These are phyloP conservation scores for Heterotilapia buettikoferi DNA, from an alignment of 2,113 vertebrate species.

Conservation along the genomic window DNA sequence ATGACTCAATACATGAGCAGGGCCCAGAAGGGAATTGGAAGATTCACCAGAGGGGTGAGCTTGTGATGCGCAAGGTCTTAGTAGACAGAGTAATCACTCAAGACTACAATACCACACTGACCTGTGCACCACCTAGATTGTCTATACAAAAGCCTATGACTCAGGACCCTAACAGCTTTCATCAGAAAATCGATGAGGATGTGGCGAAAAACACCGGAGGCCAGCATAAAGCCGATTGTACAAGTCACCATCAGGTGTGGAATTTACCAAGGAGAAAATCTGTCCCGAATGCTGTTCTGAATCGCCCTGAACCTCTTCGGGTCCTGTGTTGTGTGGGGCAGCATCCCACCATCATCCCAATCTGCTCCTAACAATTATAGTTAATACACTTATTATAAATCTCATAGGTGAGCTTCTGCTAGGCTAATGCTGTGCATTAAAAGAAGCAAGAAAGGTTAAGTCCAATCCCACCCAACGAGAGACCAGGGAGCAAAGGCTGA, in stretches of 20 bases:
- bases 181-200: neutral
- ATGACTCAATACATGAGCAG: neutral
- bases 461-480: neutral
- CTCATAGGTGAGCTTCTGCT: neutral
- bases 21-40: neutral
- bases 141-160: neutral
- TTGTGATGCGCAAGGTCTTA: neutral
- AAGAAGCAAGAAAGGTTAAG: neutral
- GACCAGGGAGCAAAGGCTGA: neutral
- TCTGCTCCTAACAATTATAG: neutral
- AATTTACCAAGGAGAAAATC: neutral
- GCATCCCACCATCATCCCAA: neutral
- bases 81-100: neutral
- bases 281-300: neutral
- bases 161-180: neutral
- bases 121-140: neutral
- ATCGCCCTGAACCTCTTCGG: accelerated
- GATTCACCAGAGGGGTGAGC: neutral
- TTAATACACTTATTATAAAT: neutral
- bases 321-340: neutral
- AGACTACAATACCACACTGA: neutral
- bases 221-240: neutral
- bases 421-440: neutral
- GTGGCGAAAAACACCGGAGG: neutral
- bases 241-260: neutral